phyloP scores from a whole-genome alignment of 2,797 vertebrate genomes.

The Chromobotia macracanthus region DNA sequence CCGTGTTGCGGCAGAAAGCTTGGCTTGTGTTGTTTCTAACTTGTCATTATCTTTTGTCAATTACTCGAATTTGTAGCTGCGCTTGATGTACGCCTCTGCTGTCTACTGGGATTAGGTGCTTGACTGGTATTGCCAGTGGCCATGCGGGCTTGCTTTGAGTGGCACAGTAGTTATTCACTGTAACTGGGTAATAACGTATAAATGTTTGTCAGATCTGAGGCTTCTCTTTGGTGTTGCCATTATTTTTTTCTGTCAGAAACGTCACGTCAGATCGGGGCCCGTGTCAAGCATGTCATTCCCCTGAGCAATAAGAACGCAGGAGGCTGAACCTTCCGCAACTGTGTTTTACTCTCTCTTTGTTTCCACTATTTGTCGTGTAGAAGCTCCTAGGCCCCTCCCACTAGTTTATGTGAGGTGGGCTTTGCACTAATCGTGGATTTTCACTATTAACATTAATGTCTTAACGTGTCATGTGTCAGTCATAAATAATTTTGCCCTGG shows the following conservation, averaged over 20 bases:
- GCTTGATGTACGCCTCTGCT: constrained; percentile 78
- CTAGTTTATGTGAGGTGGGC: neutral
- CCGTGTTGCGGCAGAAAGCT: neutral
- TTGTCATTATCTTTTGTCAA: constrained; percentile 78
- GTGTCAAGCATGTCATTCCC: constrained; percentile 73
- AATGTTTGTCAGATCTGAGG: constrained; percentile 82
- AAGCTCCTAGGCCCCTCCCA: neutral
- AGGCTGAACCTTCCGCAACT: constrained; percentile 60
- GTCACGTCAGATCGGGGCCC: constrained; percentile 76
- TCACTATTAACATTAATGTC: constrained; percentile 2
- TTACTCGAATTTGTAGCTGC: constrained; percentile 80
- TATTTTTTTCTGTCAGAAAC: constrained; percentile 77
- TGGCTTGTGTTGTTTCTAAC: constrained; percentile 36
- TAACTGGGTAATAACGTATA: constrained; percentile 80
- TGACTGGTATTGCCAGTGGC: constrained; percentile 78
- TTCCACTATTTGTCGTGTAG: constrained; percentile 55
- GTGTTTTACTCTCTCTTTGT: constrained; percentile 57
- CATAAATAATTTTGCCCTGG: neutral
- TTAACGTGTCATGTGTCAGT: neutral
- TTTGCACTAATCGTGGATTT: constrained; percentile 11
- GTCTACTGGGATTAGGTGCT: constrained; percentile 79
- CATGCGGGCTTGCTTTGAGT: constrained; percentile 68
- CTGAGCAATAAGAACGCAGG: constrained; percentile 68
- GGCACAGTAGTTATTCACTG: constrained; percentile 71
- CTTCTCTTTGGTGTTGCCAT: constrained; percentile 72